A percentile compares a stretch with the other conserved stretches of the same genome.
Conservation (phyloP, 2,888 invertebrate species). For the Cephus pulcher region DNA sequence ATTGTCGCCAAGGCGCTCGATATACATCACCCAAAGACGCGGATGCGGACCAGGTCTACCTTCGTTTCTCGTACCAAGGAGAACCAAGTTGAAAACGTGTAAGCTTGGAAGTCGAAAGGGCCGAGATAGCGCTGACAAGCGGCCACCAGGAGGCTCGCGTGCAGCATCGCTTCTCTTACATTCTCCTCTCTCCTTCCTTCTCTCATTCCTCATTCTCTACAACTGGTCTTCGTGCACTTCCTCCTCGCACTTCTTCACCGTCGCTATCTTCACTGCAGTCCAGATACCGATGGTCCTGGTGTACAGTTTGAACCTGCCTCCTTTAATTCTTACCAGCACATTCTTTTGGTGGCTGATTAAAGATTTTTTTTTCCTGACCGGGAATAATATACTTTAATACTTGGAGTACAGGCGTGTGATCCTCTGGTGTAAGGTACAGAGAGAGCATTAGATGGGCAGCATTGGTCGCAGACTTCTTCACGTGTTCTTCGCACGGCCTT, state of each 20-base stretch:
- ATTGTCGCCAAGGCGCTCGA: slow-evolving; percentile 57
- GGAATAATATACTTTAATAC: too few species aligned
- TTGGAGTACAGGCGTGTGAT: too few species aligned
- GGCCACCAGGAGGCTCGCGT: slow-evolving; percentile 55
- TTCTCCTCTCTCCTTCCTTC: slow-evolving; percentile 22
- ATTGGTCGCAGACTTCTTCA: too few species aligned
- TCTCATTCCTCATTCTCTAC: slow-evolving; percentile 16
- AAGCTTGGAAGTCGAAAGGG: slow-evolving; percentile 33
- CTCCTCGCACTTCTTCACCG: not conserved
- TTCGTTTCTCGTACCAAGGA: slow-evolving; percentile 4
- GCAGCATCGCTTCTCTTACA: slow-evolving; percentile 37
- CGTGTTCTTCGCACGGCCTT: too few species aligned
- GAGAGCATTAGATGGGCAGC: too few species aligned
- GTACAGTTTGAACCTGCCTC: too few species aligned
- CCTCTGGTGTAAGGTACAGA: too few species aligned
- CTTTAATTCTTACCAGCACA: too few species aligned
- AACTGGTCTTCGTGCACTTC: slow-evolving; percentile 10
- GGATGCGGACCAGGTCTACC: slow-evolving; percentile 3
- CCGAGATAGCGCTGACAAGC: slow-evolving; percentile 55
- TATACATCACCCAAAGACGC: slow-evolving; percentile 51
- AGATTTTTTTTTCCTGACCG: too few species aligned
- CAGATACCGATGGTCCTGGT: too few species aligned
- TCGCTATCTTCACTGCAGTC: not conserved
- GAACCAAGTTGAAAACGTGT: slow-evolving; percentile 41
- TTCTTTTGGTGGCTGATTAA: too few species aligned